Percentiles rank a stretch among this genome's conserved stretches.
These are phyloP conservation scores for Buathra laborator DNA, from an alignment of 2,888 invertebrate genomes.

Conservation along the genomic window DNA sequence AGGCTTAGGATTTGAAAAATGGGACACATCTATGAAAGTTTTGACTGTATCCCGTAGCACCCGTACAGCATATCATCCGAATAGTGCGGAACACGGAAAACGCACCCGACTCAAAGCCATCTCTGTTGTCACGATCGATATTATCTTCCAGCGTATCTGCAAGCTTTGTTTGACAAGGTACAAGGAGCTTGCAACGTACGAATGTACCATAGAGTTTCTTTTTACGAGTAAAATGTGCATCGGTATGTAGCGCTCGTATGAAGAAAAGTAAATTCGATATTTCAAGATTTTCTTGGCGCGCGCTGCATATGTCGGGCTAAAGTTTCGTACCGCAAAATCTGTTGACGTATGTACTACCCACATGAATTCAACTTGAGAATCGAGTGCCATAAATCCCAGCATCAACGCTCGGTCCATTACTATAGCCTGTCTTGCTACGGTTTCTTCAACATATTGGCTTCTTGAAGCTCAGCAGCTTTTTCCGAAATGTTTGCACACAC, in stretches of 20 bases:
- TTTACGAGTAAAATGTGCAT: constrained; percentile 39
- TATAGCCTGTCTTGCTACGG: background rate
- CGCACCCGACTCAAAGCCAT: constrained; percentile 30
- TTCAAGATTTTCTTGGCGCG: constrained; percentile 34
- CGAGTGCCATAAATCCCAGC: constrained; percentile 46
- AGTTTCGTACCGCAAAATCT: constrained; percentile 13
- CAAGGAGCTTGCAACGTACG: constrained; percentile 2
- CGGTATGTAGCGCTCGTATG: constrained; percentile 22
- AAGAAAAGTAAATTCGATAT: constrained; percentile 56
- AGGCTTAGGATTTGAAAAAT: background rate
- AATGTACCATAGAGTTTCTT: background rate
- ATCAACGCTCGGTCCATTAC: constrained; percentile 13
- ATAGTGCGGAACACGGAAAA: constrained; percentile 11
- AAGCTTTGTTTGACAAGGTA: constrained; percentile 39
- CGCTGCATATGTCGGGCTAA: background rate
- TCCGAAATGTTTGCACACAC: background rate
- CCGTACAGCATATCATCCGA: background rate
- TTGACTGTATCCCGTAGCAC: background rate
- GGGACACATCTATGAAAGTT: background rate
- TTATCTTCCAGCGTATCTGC: constrained; percentile 11
- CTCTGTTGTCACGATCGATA: constrained; percentile 43
- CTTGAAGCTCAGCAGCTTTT: background rate
- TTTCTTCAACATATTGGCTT: constrained; percentile 1
- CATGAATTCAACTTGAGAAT: constrained; percentile 40
- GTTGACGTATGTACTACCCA: constrained; percentile 28